These are phyloP conservation scores for Tineola bisselliella DNA, from an alignment of 2,888 invertebrate genomes.

Conservation along the genomic window DNA sequence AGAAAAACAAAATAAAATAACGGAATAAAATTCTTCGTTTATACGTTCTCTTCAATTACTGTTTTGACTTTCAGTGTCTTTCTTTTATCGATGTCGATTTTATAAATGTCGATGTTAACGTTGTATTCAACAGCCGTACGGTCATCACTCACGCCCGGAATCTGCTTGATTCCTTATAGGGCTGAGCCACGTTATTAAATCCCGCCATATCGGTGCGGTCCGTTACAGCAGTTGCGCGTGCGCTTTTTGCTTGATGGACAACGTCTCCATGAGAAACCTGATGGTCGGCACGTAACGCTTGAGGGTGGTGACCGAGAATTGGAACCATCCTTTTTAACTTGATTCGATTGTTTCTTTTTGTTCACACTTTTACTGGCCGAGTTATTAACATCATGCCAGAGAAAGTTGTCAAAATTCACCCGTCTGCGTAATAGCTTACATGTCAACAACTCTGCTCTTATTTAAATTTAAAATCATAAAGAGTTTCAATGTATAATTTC, in stretches of 20 bases:
- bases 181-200: conserved; percentile 49
- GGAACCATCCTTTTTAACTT: background rate
- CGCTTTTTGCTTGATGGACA: conserved; percentile 31
- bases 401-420: background rate
- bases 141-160: conserved; percentile 24
- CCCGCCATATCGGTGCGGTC: conserved; percentile 47
- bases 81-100: conserved; percentile 6
- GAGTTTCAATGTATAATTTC: background rate
- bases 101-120: conserved; percentile 4
- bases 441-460: background rate
- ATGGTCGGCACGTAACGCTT: background rate
- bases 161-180: conserved; percentile 41
- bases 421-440: background rate
- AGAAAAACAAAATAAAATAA: no score
- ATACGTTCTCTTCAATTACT: no score
- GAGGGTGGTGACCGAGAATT: background rate
- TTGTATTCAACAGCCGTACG: conserved; percentile 9
- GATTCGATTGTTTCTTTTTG: background rate
- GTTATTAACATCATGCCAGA: background rate
- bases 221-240: conserved; percentile 32
- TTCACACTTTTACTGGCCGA: background rate
- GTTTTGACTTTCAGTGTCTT: background rate
- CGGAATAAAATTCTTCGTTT: no score
- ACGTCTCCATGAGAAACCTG: conserved; percentile 1
- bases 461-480: background rate